Evolutionary conservation across 1,140 invertebrate genomes (phyloP), one percentile per base, ranked within the genome.

Genomic region (Dryas iulia): DNA sequence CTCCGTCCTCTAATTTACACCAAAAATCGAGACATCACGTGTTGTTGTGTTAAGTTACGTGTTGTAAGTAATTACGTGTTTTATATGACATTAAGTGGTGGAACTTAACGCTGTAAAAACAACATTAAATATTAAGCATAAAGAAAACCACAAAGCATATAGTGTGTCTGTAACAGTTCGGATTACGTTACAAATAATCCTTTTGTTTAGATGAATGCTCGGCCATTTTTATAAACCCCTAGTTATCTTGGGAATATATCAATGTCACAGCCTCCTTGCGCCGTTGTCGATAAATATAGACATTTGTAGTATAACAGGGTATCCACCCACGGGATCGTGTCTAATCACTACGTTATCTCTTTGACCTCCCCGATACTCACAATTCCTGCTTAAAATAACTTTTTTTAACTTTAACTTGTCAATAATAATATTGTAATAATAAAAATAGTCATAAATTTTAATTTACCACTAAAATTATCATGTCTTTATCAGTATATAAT

Each of bases 281-380:
- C 26, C 8, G 24, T 21, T 28, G 30, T 53, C 39, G 59, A 14
- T 68, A 68, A 68, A 68, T 61, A 54, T 68, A 68, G 66, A 68
- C 53, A 47, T 47, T 59, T 66, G 31, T 65, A 33, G 57, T 66
- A 68, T 61, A 68, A 61, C 24, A 24, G 59, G 30, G 66, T 60
- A 25, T 68, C 59, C 66, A 24, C 66, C 59, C 59, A 61, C 66
- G 39, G 47, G 47, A 67, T 68, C 66, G 47, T 61, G 30, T 61
- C 52, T 61, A 61, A 61, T 31, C 59, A 33, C 57, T 57, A 3
- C 18, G 47, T 54, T 54, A 23, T 66, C 23, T 61, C 2, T 18
- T 21, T 47, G 39, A 47, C 39, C 39, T 47, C 18, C 39, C 7
- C 39, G 39, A 21, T 47, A 21, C 39, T 47, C 14, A 47, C 6